A percentile compares a stretch with the other conserved stretches of the same genome.
These are phyloP conservation scores for Belonocnema kinseyi DNA, from an alignment of 1,140 invertebrate genomes.

Conservation along the genomic window DNA sequence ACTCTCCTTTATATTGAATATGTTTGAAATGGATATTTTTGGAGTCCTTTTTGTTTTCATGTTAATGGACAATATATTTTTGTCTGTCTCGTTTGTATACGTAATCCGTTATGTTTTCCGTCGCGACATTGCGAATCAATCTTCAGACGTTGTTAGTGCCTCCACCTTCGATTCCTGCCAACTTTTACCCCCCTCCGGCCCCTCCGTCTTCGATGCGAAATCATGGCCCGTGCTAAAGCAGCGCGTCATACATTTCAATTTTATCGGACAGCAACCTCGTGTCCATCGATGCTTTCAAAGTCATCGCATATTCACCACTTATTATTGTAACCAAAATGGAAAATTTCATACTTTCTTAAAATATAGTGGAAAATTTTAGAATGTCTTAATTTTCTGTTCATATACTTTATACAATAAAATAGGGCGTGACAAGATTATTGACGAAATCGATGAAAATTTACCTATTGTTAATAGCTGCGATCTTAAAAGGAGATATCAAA, in stretches of 20 bases:
- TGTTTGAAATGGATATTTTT: not conserved
- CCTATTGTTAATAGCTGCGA: no score
- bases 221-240: conserved; percentile 57
- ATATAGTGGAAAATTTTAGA: no score
- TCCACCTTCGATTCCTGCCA: conserved; percentile 20
- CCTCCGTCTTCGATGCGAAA: conserved; percentile 49
- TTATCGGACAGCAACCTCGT: conserved; percentile 37
- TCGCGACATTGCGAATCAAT: conserved; percentile 41
- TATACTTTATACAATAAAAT: no score
- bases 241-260: conserved; percentile 60
- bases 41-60: conserved; percentile 1
- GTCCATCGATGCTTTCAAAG: conserved; percentile 49
- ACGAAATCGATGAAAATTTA: no score
- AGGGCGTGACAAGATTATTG: no score
- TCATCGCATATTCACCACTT: conserved; percentile 51
- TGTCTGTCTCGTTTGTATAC: conserved; percentile 15
- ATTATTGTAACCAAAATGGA: conserved; percentile 44
- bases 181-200: conserved; percentile 35
- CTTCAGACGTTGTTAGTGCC: conserved; percentile 50
- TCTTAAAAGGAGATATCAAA: no score
- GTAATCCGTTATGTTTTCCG: conserved; percentile 20
- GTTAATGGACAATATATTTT: conserved; percentile 6
- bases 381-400: no score
- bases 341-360: conserved; percentile 33
- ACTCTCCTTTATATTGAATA: not conserved